These are phyloP conservation scores for Pteronura brasiliensis DNA, from an alignment of 2,113 vertebrate genomes.

Conservation along the genomic window DNA sequence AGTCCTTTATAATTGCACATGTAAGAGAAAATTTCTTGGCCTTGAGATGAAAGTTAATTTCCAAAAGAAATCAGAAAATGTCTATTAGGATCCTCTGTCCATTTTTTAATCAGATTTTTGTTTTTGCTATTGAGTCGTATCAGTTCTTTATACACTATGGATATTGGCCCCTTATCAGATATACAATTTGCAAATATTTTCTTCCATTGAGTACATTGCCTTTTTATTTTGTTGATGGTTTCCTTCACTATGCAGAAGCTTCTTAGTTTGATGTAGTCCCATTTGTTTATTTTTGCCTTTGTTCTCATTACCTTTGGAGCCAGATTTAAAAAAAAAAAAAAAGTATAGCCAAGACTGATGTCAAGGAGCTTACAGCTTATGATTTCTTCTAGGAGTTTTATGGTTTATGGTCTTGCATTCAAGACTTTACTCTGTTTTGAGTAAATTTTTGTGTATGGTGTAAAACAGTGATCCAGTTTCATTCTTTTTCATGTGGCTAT, in stretches of 20 bases:
- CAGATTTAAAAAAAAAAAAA: background rate
- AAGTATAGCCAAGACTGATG: background rate
- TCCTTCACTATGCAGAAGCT: background rate
- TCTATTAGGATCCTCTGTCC: background rate
- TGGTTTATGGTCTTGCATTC: background rate
- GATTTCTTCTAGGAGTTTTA: background rate
- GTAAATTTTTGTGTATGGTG: background rate
- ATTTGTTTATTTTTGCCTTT: background rate
- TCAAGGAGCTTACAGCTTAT: background rate
- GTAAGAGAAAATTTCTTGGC: background rate
- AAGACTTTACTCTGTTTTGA: background rate
- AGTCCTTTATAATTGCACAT: background rate
- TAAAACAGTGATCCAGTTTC: background rate
- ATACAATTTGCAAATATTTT: background rate
- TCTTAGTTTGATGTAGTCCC: background rate
- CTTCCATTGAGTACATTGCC: background rate
- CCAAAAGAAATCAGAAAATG: background rate
- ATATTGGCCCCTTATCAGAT: background rate
- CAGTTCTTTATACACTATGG: background rate
- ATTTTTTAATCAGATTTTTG: background rate
- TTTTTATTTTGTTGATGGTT: background rate
- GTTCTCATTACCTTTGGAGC: background rate
- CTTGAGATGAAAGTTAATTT: constrained; percentile 31
- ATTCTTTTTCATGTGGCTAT: background rate
- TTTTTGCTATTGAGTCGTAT: background rate